phyloP scores from a whole-genome alignment of 1,140 invertebrate genomes.

The Nixonia krombeini region DNA sequence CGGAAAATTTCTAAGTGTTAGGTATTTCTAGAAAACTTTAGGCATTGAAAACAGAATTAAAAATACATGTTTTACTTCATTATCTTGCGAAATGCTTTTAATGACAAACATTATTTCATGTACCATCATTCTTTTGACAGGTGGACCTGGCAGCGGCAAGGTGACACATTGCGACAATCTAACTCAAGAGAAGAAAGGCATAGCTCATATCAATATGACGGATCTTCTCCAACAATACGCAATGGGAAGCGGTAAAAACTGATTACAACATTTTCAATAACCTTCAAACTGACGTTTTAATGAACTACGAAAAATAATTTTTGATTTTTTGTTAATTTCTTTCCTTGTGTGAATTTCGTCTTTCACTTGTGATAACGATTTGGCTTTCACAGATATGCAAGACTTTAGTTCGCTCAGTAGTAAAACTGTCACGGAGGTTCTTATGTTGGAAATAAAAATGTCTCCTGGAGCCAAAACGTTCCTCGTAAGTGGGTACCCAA shows the following conservation, averaged over 20 bases:
- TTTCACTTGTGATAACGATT: too few species aligned
- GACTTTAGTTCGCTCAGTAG: constrained; percentile 87
- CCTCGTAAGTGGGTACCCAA: constrained; percentile 95
- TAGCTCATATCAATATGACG: constrained; percentile 92
- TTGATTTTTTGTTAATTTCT: constrained; percentile 3
- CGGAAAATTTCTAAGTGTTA: too few species aligned
- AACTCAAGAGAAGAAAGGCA: constrained; percentile 85
- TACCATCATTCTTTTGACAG: constrained; percentile 60
- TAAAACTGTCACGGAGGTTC: constrained; percentile 87
- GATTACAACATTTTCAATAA: background rate
- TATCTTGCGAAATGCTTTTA: too few species aligned
- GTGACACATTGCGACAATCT: constrained; percentile 92
- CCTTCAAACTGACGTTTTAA: background rate
- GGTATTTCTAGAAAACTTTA: too few species aligned
- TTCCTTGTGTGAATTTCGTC: too few species aligned
- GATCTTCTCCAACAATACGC: constrained; percentile 89
- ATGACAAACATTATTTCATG: too few species aligned
- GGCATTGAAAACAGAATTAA: too few species aligned
- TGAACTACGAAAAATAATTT: constrained; percentile 19
- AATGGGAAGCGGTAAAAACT: constrained; percentile 83
- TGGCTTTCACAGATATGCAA: constrained; percentile 81
- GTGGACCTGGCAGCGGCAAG: constrained; percentile 92
- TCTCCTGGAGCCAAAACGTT: constrained; percentile 90
- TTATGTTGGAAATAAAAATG: constrained; percentile 96
- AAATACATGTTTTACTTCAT: too few species aligned